phyloP scores from a whole-genome alignment of 2,888 invertebrate species.

The Hesperia comma region DNA sequence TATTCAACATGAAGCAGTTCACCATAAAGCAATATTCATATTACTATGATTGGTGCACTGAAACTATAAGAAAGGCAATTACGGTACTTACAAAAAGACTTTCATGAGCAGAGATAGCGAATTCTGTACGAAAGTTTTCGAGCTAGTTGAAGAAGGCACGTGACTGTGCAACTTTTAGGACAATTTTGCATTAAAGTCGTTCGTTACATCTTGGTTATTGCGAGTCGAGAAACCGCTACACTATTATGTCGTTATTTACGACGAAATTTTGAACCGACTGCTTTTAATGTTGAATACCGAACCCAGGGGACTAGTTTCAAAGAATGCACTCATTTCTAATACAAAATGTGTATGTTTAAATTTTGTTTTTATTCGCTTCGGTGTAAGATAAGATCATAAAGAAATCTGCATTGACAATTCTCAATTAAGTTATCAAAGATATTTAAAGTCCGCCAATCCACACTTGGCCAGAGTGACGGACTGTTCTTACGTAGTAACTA shows the following conservation, averaged over 20 bases:
- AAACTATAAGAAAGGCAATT: constrained; percentile 29
- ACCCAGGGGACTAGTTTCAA: too few species aligned
- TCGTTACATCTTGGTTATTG: constrained; percentile 15
- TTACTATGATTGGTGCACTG: constrained; percentile 13
- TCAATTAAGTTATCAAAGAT: too few species aligned
- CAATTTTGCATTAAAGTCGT: constrained; percentile 38
- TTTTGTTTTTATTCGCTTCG: too few species aligned
- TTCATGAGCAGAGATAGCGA: constrained; percentile 25
- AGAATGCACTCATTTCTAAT: too few species aligned
- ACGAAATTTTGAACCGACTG: too few species aligned
- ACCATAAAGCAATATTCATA: constrained; percentile 1
- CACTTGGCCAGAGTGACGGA: too few species aligned
- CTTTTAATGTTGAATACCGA: too few species aligned
- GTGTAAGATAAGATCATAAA: too few species aligned
- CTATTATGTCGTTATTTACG: not conserved
- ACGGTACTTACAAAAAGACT: constrained; percentile 29
- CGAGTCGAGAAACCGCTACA: not conserved
- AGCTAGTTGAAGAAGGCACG: constrained; percentile 38
- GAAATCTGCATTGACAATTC: too few species aligned
- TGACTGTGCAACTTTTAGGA: constrained; percentile 40
- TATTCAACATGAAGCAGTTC: not conserved
- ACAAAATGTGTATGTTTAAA: too few species aligned
- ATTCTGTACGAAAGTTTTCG: constrained; percentile 22
- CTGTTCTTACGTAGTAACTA: too few species aligned
- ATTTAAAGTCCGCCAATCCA: too few species aligned